phyloP scores from a whole-genome alignment of 1,140 invertebrate genomes.

The Ceratitis capitata region DNA sequence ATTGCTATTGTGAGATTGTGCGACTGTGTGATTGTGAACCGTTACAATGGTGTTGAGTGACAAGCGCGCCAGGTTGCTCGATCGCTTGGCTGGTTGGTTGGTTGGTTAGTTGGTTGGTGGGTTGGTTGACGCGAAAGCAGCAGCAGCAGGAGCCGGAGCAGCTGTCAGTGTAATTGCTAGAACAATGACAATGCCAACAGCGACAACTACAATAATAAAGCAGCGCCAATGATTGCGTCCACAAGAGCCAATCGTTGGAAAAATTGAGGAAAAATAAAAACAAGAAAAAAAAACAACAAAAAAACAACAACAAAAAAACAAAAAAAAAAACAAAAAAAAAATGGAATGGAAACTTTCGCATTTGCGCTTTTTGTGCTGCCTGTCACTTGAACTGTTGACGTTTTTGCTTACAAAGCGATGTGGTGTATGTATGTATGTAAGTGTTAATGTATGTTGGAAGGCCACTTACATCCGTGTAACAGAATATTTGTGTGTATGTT shows the following conservation, averaged over 20 bases:
- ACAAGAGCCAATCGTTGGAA: neutral
- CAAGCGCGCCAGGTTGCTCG: constrained; percentile 4
- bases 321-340: neutral
- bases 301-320: neutral
- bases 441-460: neutral
- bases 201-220: neutral
- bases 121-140: too few species aligned
- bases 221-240: neutral
- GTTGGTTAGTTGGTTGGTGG: too few species aligned
- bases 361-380: constrained; percentile 11
- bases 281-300: too few species aligned
- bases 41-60: constrained; percentile 14
- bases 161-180: constrained; percentile 9
- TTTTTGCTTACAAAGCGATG: neutral
- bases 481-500: too few species aligned
- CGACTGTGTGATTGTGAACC: neutral
- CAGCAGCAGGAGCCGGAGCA: neutral
- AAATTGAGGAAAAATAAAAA: too few species aligned
- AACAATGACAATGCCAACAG: neutral
- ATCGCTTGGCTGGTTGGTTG: too few species aligned
- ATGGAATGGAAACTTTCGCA: neutral
- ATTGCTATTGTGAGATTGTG: neutral
- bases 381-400: neutral
- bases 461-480: too few species aligned
- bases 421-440: neutral